These are phyloP conservation scores for Graptemys geographica DNA, from an alignment of 2,797 vertebrate species.

Conservation along the genomic window DNA sequence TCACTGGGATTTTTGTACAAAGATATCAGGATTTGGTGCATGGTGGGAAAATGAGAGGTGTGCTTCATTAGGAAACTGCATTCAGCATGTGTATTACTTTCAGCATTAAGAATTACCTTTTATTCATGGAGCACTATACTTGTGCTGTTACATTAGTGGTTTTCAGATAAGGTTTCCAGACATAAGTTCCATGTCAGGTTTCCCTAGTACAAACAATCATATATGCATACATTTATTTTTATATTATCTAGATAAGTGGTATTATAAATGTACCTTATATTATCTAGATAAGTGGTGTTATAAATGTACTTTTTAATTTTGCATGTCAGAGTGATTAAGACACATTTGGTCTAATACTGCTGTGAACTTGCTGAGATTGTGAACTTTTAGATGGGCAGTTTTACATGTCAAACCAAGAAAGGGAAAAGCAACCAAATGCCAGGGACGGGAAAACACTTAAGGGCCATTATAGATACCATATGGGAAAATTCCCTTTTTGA, in stretches of 20 bases:
- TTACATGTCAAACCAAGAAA: conserved; percentile 4
- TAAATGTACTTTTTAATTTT: conserved; percentile 37
- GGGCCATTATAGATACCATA: conserved; percentile 49
- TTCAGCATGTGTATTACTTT: neutral
- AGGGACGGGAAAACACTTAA: conserved; percentile 2
- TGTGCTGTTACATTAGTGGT: neutral
- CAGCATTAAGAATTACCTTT: neutral
- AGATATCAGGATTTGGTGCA: neutral
- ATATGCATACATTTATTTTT: neutral
- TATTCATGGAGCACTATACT: neutral
- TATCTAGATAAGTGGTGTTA: conserved; percentile 50
- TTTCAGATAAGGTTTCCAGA: conserved; percentile 57
- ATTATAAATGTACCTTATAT: conserved; percentile 21
- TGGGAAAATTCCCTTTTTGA: conserved; percentile 60
- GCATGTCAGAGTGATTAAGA: conserved; percentile 36
- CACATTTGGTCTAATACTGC: conserved; percentile 24
- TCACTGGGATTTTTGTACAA: neutral
- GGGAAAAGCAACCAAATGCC: neutral
- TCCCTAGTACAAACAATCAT: conserved; percentile 42
- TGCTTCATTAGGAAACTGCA: rapidly evolving
- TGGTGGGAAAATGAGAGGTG: neutral
- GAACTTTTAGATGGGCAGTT: conserved; percentile 25
- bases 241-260: conserved; percentile 44
- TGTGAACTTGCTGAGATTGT: conserved; percentile 40
- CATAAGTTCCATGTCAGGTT: conserved; percentile 2